Conservation (phyloP, 2,888 invertebrate genomes). For the Eutolmus rufibarbis region DNA sequence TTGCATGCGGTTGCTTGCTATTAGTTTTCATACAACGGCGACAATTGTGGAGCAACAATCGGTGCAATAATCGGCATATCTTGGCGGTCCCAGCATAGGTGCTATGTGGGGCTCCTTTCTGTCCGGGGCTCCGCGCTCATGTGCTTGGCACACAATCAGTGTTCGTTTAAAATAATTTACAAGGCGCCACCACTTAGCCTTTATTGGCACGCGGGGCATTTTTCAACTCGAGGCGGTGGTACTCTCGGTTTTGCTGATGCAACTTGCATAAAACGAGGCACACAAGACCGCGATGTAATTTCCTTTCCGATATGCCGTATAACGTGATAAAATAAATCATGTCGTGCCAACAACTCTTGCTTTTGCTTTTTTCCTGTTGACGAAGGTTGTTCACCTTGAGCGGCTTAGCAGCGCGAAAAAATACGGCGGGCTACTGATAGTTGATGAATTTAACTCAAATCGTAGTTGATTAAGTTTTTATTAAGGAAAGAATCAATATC, state of each 20-base stretch:
- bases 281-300: constrained; percentile 5
- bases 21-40: not conserved
- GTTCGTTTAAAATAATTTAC: constrained; percentile 23
- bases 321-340: constrained; percentile 14
- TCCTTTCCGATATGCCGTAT: constrained; percentile 8
- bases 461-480: not conserved
- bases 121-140: not conserved
- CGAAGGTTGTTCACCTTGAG: constrained; percentile 20
- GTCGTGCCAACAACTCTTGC: constrained; percentile 15
- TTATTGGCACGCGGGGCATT: constrained; percentile 20
- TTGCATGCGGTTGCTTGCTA: not conserved
- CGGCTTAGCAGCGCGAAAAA: not conserved
- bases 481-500: not conserved
- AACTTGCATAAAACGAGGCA: not conserved
- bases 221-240: not conserved
- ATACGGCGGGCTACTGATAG: not conserved
- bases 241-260: not conserved
- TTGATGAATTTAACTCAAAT: not conserved
- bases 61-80: not conserved
- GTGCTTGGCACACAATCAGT: not conserved
- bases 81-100: not conserved
- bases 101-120: not conserved
- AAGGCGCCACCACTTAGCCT: constrained; percentile 30
- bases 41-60: not conserved
- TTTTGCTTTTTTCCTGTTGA: not conserved